Evolutionary conservation across 1,140 invertebrate genomes (phyloP), one percentile per base, ranked within the genome.

Genomic region (Oedothorax gibbosus): DNA sequence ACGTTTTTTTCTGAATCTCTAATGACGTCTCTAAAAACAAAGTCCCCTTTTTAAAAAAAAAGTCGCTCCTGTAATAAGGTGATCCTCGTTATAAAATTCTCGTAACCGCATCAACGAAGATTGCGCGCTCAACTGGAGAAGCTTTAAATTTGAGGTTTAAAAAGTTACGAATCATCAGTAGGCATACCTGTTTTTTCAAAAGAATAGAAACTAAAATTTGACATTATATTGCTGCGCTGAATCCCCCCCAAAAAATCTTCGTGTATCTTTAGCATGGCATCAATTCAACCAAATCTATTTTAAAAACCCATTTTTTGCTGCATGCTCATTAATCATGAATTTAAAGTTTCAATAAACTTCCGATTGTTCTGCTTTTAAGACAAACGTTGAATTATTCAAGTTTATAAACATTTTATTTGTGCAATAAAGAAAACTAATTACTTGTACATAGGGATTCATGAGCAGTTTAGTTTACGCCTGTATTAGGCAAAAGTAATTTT

Each of bases 11-110:
- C n/a, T 0, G 50, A 54, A 51, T 71, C 69, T 18, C 49, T 71
- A 71, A 71, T 71, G 51, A 71, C 54, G 51, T 49, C 69, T 71
- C n/a, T 18, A 20, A 71, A 71, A 71, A 71, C 69, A 71, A 71
- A 51, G 54, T 49, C 54, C 54, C 54, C 69, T 20, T 10, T n/a
- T n/a, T 50, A 71, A 20, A 14, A 60, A 71, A 71, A 71, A 14
- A 71, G 54, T 53, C 15, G 7, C 5, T 51, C 1, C 7, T 2
- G 49, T n/a, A 10, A 7, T 7, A 53, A 20, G 66, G 66, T 21
- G 66, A 12, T 69, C 51, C 66, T 69, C 35, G 66, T 69, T 69
- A 10, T 12, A 8, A 69, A 69, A 69, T 69, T 69, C 35, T 15
- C 66, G 66, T n/a, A 71, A 71, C 69, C 54, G 50, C 69, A 53